phyloP scores from a whole-genome alignment of 2,888 invertebrate genomes.

The Tachina lurida region DNA sequence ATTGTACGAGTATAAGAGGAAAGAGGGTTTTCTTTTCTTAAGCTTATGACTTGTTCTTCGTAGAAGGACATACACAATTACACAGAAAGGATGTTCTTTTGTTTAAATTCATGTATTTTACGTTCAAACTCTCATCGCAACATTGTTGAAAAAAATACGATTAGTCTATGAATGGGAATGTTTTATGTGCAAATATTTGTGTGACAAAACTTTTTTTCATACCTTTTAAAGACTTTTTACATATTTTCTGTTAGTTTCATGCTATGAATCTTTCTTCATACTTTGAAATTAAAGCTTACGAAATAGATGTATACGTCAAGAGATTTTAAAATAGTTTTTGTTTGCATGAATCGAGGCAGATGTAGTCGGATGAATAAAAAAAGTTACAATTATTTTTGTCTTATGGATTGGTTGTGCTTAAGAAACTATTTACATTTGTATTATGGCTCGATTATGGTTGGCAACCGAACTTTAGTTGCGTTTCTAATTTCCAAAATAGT shows the following conservation, averaged over 20 bases:
- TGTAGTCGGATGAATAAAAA: too few relatives aligned
- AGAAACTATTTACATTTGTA: too few relatives aligned
- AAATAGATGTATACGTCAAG: neutral
- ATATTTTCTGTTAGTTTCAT: constrained; percentile 6
- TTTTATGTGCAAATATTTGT: neutral
- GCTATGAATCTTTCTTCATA: constrained; percentile 14
- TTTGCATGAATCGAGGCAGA: too few relatives aligned
- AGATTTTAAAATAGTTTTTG: neutral
- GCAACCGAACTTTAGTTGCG: too few relatives aligned
- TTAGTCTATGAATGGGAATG: neutral
- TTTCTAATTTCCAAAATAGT: too few relatives aligned
- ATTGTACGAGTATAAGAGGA: neutral
- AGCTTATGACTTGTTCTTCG: constrained; percentile 11
- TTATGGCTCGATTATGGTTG: too few relatives aligned
- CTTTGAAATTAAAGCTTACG: neutral
- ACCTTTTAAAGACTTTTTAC: neutral
- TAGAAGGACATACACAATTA: constrained; percentile 8
- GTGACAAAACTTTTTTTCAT: constrained; percentile 6
- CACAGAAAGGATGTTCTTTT: constrained; percentile 34
- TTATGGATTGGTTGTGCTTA: too few relatives aligned
- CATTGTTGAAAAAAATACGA: constrained; percentile 6
- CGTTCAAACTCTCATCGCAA: too few relatives aligned
- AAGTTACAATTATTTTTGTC: too few relatives aligned
- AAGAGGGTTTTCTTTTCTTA: constrained; percentile 26
- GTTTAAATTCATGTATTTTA: constrained; percentile 13